Evolutionary conservation across 2,888 invertebrate species (phyloP).

Genomic region (Morpho helenor): DNA sequence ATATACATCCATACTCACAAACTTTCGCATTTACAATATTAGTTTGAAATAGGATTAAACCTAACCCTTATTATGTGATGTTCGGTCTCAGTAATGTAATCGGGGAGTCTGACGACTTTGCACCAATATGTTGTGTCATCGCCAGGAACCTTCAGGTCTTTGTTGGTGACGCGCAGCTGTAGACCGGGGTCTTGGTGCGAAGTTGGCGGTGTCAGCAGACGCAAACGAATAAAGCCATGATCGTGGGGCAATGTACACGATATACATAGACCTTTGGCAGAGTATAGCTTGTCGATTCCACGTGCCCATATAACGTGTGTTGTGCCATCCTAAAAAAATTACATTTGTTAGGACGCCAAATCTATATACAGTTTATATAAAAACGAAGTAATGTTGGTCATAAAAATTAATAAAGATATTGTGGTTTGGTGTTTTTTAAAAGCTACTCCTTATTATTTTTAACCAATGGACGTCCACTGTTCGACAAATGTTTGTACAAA

Average conservation of each 20-base stretch:
- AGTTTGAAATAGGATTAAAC: too few relatives aligned
- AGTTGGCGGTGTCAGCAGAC: slow-evolving; percentile 75
- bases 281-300: slow-evolving; percentile 86
- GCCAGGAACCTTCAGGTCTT: slow-evolving; percentile 86
- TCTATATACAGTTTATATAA: too few relatives aligned
- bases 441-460: too few relatives aligned
- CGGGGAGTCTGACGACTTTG: slow-evolving; percentile 88
- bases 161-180: slow-evolving; percentile 80
- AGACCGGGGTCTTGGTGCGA: slow-evolving; percentile 63
- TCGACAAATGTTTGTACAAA: too few relatives aligned
- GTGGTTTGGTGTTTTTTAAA: too few relatives aligned
- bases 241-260: slow-evolving; percentile 71
- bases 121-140: slow-evolving; percentile 99
- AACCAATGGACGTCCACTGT: too few relatives aligned
- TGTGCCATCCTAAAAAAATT: slow-evolving; percentile 86
- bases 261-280: slow-evolving; percentile 82
- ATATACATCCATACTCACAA: too few relatives aligned
- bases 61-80: slow-evolving; percentile 89
- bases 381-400: too few relatives aligned
- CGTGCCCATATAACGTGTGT: slow-evolving; percentile 92
- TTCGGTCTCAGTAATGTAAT: slow-evolving; percentile 79
- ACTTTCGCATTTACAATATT: too few relatives aligned
- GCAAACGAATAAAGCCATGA: slow-evolving; percentile 88
- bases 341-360: too few relatives aligned
- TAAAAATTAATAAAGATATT: too few relatives aligned